phyloP scores from a whole-genome alignment of 2,797 vertebrate species.

The Cephalopachus bancanus region DNA sequence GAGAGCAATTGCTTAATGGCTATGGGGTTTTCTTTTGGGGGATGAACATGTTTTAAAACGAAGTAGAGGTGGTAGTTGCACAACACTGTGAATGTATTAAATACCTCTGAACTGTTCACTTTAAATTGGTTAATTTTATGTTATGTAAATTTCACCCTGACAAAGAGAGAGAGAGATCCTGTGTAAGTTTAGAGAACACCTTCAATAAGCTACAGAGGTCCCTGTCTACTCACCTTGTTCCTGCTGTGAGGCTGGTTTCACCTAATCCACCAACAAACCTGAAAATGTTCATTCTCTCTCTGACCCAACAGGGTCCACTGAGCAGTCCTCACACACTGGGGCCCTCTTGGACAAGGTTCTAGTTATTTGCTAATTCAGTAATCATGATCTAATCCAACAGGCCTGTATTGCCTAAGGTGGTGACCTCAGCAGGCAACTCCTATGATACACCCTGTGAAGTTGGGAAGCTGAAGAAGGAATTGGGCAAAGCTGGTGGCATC shows the following conservation, averaged over 20 bases:
- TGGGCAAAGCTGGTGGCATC: neutral
- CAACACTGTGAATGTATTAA: neutral
- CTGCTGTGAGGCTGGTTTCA: neutral
- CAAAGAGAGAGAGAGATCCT: neutral
- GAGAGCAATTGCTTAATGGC: neutral
- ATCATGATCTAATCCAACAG: neutral
- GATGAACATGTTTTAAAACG: neutral
- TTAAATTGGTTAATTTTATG: neutral
- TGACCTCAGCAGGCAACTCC: neutral
- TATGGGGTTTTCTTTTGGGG: neutral
- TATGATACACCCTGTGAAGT: neutral
- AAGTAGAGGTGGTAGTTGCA: neutral
- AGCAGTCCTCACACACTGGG: neutral
- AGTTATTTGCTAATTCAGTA: conserved; percentile 4
- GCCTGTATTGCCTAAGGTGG: neutral
- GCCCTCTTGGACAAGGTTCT: neutral
- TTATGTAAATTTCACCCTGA: neutral
- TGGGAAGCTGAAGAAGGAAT: neutral
- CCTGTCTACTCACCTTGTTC: neutral
- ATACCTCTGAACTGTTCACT: neutral
- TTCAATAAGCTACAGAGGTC: neutral
- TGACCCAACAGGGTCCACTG: neutral
- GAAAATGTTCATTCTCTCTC: neutral
- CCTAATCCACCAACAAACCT: too few relatives aligned
- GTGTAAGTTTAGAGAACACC: neutral